Percentiles rank a stretch among this genome's conserved stretches.
phyloP scores from a whole-genome alignment of 2,797 vertebrate genomes.

The Hydrocynus forskahlii region DNA sequence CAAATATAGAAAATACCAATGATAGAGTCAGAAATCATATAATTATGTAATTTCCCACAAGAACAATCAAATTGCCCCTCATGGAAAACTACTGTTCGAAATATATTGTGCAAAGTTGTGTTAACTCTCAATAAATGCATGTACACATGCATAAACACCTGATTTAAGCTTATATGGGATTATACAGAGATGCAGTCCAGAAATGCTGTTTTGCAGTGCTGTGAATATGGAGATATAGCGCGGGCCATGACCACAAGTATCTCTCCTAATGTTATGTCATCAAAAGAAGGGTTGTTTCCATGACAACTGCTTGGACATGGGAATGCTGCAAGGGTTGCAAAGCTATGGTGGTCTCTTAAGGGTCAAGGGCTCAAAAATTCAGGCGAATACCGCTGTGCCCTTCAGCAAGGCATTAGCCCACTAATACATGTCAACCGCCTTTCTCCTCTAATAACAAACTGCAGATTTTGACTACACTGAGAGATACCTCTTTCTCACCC shows the following conservation, averaged over 20 bases:
- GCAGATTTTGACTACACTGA: conserved; percentile 4
- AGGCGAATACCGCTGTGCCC: background rate
- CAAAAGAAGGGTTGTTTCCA: conserved; percentile 40
- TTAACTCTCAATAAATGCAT: background rate
- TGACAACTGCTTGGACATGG: conserved; percentile 40
- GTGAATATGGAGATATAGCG: background rate
- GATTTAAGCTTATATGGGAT: too few species aligned
- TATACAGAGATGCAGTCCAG: too few species aligned
- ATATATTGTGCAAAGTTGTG: background rate
- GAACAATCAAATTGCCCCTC: background rate
- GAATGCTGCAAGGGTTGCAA: conserved; percentile 15
- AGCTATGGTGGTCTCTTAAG: conserved; percentile 19
- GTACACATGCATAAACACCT: background rate
- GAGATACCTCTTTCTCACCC: background rate
- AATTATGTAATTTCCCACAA: background rate
- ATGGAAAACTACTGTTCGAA: background rate
- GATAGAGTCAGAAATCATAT: background rate
- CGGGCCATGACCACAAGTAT: conserved; percentile 12
- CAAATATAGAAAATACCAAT: too few species aligned
- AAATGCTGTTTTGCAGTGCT: background rate
- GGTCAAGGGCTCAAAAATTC: background rate
- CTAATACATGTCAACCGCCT: conserved; percentile 18
- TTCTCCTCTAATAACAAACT: background rate
- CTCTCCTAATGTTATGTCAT: conserved; percentile 18
- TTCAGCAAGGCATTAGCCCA: conserved; percentile 2